Evolutionary conservation across 2,113 vertebrate genomes (phyloP), one percentile per base, ranked within the genome.

Genomic region (Paradisaea rubra): DNA sequence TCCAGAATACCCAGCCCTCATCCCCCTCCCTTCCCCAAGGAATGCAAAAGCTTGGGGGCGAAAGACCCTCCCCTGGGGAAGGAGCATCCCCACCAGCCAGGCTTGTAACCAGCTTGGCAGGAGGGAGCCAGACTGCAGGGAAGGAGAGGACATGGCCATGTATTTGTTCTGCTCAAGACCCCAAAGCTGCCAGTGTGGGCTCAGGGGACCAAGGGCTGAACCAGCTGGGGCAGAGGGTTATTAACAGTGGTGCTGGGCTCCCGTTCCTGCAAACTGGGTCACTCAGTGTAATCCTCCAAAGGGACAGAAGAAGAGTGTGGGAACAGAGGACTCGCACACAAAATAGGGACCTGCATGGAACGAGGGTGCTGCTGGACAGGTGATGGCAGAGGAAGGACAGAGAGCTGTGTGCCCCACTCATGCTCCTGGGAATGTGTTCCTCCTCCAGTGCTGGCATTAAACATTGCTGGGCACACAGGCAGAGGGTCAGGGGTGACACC

Each of bases 291-390:
- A 92, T 95, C 86, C 81, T 95, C 57, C 91, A 42, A 10, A 70
- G 50, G 59, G 65, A 91, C 59, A 77, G 66, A 57, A 53, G 44
- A 72, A 11, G 8, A 64, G 74, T 5, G 4, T 1, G 4, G 80
- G 37, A 83, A 71, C 6, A 71, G 31, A 44, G 28, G 59, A 31
- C 56, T 50, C 1, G 0, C 31, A 35, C 1, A 3, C 1, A 2
- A 54, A 57, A 60, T 0, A 1, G 35, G 33, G 21, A 72, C 21
- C 10, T 0, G 74, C 7, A 0, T 1, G 10, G 44, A 68, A 50
- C 0, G 0, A 45, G 31, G 65, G 30, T 0, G 0, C 28, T 63
- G 54, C 54, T 35, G 64, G 50, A 44, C 0, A 0, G 60, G 37
- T 77, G 64, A 37, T 5, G 24, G 47, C 1, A 5, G 21, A 68